These are phyloP conservation scores for Amblyraja radiata DNA, from an alignment of 2,797 vertebrate species.

Conservation along the genomic window DNA sequence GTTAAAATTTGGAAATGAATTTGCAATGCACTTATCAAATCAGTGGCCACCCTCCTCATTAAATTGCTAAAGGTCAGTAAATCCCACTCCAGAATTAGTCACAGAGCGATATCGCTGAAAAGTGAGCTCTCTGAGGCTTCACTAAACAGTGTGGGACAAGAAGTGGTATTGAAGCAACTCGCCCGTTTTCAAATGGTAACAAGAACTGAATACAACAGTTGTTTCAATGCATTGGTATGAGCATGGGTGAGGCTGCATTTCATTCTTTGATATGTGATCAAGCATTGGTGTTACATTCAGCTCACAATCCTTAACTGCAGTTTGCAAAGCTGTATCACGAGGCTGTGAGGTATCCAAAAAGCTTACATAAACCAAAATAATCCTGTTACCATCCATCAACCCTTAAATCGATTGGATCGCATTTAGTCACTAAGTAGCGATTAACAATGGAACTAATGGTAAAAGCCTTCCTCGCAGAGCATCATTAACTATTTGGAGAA, in stretches of 20 bases:
- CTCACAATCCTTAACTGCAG: not conserved
- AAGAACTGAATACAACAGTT: not conserved
- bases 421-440: not conserved
- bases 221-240: not conserved
- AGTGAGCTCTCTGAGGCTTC: not conserved
- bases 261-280: not conserved
- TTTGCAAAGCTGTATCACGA: not conserved
- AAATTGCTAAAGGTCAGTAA: not conserved
- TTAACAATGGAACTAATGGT: not conserved
- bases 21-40: not conserved
- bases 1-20: conserved; percentile 25
- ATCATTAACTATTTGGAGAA: not conserved
- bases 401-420: not conserved
- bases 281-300: not conserved
- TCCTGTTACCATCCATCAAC: not conserved
- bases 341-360: not conserved
- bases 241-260: not conserved
- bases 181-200: not conserved
- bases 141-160: not conserved
- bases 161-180: not conserved
- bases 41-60: not conserved
- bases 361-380: not conserved
- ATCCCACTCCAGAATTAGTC: not conserved
- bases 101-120: not conserved
- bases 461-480: not conserved